A percentile compares a stretch with the other conserved stretches of the same genome.
phyloP scores from a whole-genome alignment of 2,113 vertebrate genomes.

The Guaruba guarouba region DNA sequence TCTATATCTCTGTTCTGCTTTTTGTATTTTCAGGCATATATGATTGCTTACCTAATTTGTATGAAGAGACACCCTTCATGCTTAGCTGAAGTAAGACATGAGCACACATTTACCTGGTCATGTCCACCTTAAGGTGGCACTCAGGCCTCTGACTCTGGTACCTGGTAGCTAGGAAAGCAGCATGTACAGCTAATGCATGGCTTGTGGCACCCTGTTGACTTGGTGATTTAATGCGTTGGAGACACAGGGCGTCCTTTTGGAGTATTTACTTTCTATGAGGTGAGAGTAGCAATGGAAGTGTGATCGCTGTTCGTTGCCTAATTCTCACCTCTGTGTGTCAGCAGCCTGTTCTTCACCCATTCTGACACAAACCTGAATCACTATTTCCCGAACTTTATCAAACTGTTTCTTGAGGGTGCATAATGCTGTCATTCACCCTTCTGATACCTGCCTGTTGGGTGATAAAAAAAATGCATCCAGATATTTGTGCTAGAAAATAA shows the following conservation, averaged over 20 bases:
- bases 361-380: background rate
- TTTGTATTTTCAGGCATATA: background rate
- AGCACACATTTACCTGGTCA: background rate
- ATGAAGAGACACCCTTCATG: background rate
- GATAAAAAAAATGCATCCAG: background rate
- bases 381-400: background rate
- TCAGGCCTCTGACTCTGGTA: background rate
- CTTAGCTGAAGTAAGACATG: background rate
- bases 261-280: background rate
- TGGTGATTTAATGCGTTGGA: background rate
- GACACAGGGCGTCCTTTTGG: accelerated
- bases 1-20: background rate
- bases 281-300: background rate
- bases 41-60: background rate
- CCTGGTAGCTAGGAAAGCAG: background rate
- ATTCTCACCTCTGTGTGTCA: background rate
- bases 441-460: background rate
- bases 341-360: background rate
- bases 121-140: background rate
- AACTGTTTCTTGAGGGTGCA: background rate
- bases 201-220: background rate
- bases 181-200: background rate
- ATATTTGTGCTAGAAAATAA: background rate
- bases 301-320: background rate
- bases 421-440: background rate